phyloP scores from a whole-genome alignment of 2,888 invertebrate species.

The Pachliopta kotzebuea region DNA sequence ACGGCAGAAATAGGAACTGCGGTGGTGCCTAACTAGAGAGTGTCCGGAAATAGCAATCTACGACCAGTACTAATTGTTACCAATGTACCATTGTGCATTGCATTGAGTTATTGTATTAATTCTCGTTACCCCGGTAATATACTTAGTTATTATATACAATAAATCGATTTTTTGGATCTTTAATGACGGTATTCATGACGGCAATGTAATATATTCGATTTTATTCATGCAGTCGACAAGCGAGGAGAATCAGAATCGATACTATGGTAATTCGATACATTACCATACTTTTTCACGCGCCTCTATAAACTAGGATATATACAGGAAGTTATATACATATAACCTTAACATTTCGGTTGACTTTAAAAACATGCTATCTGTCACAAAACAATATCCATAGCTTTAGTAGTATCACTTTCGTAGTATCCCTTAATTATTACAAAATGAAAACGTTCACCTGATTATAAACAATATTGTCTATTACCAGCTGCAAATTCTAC shows the following conservation, averaged over 20 bases:
- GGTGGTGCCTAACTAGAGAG: too few relatives aligned
- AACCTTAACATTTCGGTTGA: slow-evolving; percentile 10
- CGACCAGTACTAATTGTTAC: too few relatives aligned
- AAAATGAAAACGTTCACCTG: too few relatives aligned
- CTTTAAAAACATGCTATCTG: not conserved
- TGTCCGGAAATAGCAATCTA: too few relatives aligned
- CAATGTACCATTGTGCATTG: too few relatives aligned
- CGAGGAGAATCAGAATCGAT: slow-evolving; percentile 30
- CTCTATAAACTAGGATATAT: slow-evolving; percentile 15
- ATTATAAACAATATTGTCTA: too few relatives aligned
- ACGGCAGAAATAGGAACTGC: too few relatives aligned
- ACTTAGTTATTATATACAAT: slow-evolving; percentile 5
- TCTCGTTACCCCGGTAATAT: too few relatives aligned
- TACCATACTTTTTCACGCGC: slow-evolving; percentile 28
- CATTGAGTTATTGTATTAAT: too few relatives aligned
- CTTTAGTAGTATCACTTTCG: too few relatives aligned
- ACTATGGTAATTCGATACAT: slow-evolving; percentile 29
- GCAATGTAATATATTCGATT: slow-evolving; percentile 21
- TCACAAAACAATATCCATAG: not conserved
- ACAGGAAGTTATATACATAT: slow-evolving; percentile 6
- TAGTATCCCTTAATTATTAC: too few relatives aligned
- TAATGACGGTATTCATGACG: slow-evolving; percentile 23
- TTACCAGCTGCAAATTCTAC: too few relatives aligned
- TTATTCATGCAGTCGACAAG: slow-evolving; percentile 34
- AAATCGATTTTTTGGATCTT: not conserved